A percentile compares a stretch with the other conserved stretches of the same genome.
phyloP scores from a whole-genome alignment of 1,140 invertebrate species.

The Drosophila busckii region DNA sequence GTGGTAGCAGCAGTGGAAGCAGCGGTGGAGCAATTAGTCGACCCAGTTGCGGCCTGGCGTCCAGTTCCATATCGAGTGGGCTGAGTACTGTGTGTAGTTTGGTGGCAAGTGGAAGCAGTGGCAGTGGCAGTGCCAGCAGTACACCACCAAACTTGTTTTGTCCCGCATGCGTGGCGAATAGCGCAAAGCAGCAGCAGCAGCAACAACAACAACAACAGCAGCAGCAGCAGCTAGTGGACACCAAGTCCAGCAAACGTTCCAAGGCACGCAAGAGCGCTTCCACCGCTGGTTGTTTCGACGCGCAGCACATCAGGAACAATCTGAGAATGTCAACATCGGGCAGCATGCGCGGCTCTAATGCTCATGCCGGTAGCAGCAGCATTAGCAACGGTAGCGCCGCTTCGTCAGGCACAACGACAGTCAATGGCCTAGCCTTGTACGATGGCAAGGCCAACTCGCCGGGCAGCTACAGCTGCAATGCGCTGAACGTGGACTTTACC shows the following conservation, averaged over 20 bases:
- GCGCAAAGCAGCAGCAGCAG: constrained; percentile 26
- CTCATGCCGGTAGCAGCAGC: constrained; percentile 18
- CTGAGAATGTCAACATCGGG: constrained; percentile 69
- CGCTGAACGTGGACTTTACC: constrained; percentile 72
- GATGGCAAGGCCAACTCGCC: constrained; percentile 60
- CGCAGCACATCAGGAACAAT: constrained; percentile 62
- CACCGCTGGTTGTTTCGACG: constrained; percentile 54
- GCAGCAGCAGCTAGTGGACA: constrained; percentile 25
- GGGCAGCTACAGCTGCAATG: constrained; percentile 74
- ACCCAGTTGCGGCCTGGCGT: constrained; percentile 41
- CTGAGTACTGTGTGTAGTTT: constrained; percentile 48
- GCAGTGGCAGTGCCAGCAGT: constrained; percentile 26
- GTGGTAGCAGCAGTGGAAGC: constrained; percentile 31
- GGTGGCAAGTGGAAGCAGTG: constrained; percentile 21
- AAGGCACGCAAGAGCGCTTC: constrained; percentile 62
- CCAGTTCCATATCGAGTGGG: constrained; percentile 58
- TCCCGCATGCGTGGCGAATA: constrained; percentile 52
- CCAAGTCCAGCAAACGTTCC: constrained; percentile 44
- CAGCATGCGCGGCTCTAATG: constrained; percentile 41
- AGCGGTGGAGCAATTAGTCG: constrained; percentile 21
- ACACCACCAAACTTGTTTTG: constrained; percentile 56
- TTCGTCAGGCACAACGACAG: constrained; percentile 11
- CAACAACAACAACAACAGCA: constrained; percentile 4
- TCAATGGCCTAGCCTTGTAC: constrained; percentile 34
- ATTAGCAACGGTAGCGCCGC: constrained; percentile 16